Conservation (phyloP, 2,113 vertebrate species). For the Oriolus oriolus region DNA sequence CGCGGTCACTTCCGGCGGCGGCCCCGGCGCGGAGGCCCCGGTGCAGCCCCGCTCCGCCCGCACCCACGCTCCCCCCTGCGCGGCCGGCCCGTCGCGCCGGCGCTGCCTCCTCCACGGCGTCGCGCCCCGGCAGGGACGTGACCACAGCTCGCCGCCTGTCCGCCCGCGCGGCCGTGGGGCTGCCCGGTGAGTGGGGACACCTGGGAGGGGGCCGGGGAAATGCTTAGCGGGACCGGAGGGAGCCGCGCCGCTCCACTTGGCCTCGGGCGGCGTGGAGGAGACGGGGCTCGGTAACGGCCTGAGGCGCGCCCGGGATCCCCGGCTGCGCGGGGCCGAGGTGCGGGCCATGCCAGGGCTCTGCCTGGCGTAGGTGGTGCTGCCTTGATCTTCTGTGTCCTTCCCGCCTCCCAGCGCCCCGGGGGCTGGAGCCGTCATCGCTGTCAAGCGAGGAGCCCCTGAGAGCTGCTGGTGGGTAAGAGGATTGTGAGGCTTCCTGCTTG, state of each 20-base stretch:
- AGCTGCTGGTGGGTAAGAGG: neutral
- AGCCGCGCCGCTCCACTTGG: too few species aligned
- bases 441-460: neutral
- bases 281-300: neutral
- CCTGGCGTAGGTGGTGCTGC: rapidly evolving
- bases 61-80: neutral
- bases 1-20: neutral
- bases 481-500: neutral
- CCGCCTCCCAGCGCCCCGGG: rapidly evolving
- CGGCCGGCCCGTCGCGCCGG: neutral
- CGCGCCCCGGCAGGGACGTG: neutral
- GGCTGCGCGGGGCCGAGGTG: neutral
- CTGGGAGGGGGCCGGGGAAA: neutral
- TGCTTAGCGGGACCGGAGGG: neutral
- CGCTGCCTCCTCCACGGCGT: neutral
- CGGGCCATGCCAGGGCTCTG: rapidly evolving
- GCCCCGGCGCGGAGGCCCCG: too few species aligned
- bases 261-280: neutral
- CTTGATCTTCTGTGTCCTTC: neutral
- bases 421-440: rapidly evolving
- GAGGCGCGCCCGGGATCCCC: too few species aligned
- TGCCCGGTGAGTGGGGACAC: neutral
- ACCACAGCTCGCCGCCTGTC: neutral
- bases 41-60: neutral
- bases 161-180: neutral